Base-by-base conservation (phyloP, 2,113 vertebrate genomes). In the Semnopithecus entellus region DNA sequence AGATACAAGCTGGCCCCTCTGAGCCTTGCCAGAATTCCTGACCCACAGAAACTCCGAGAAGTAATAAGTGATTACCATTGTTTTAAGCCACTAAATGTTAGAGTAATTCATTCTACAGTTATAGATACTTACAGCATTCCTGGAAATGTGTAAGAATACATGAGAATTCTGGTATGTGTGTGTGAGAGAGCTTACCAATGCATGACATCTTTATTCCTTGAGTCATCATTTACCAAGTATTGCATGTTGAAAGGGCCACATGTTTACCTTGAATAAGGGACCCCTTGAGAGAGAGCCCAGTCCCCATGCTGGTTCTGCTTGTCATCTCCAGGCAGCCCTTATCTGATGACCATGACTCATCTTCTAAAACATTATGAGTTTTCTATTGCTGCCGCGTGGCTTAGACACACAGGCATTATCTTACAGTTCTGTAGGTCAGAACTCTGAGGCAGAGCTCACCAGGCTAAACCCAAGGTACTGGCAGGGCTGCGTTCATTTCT, bases 401-500 rank as follows among this genome's bases (percentile, higher is more conserved):
- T 35, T 59, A 13, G 57, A 38, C 45, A n/a, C 59, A 5, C 7
- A 10, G 8, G 57, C 1, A 1, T 8, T 52, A 0, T 35, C 68
- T 50, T 43, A 10, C 6, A 0, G 1, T 45, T 38, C 35, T 87
- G 1, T 9, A 27, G 73, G 52, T 43, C 52, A 22, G 68, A 82
- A 25, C 12, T 12, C 86, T n/a, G 40, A 18, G 2, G 0, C 0
- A 0, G n/a, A 50, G 25, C 66, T 52, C 48, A 2, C 4, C 30
- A 32, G 76, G 38, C 72, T 35, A 10, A 55, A 22, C 1, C 27
- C 25, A 13, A 48, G 55, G 14, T 16, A 2, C 23, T 17, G 7
- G 0, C 2, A 2, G 27, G 22, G 22, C 50, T 32, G 1, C 1
- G 0, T 10, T 22, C 55, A 22, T 43, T 38, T 57, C 25, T 5